A percentile compares a stretch with the other conserved stretches of the same genome.
Evolutionary conservation across 2,888 invertebrate genomes (phyloP).

Genomic region (Platycheirus albimanus): DNA sequence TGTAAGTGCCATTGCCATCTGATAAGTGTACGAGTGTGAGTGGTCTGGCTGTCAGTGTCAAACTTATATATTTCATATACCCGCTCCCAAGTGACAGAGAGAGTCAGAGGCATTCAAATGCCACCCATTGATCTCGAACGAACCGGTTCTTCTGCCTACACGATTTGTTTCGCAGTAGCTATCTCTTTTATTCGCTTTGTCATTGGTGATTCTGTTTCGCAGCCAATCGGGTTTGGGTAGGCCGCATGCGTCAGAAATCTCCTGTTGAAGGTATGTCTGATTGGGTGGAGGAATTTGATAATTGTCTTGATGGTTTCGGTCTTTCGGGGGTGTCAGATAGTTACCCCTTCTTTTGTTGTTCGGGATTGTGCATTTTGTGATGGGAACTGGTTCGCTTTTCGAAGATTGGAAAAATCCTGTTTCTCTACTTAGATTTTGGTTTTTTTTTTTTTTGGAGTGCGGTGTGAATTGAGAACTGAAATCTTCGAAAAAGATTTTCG

Average conservation of each 20-base stretch:
- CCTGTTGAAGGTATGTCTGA: constrained; percentile 58
- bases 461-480: constrained; percentile 35
- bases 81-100: constrained; percentile 15
- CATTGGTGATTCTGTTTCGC: constrained; percentile 30
- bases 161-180: not conserved
- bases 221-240: constrained; percentile 80
- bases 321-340: constrained; percentile 29
- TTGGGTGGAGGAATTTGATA: constrained; percentile 67
- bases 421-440: too few relatives aligned
- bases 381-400: constrained; percentile 58
- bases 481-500: constrained; percentile 56
- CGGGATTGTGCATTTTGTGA: constrained; percentile 66
- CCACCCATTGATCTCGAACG: constrained; percentile 61
- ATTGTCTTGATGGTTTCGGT: constrained; percentile 25
- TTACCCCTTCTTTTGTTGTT: constrained; percentile 55
- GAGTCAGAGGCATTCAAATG: constrained; percentile 44
- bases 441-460: constrained; percentile 22
- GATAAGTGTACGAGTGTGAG: constrained; percentile 52
- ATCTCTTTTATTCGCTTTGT: constrained; percentile 32
- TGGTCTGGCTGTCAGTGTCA: constrained; percentile 43
- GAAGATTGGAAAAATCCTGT: constrained; percentile 50
- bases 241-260: constrained; percentile 79
- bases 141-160: constrained; percentile 63
- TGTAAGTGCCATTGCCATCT: constrained; percentile 27
- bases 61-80: constrained; percentile 40